A percentile compares a stretch with the other conserved stretches of the same genome.
These are phyloP conservation scores for Amphiprion percula DNA, from an alignment of 2,113 vertebrate genomes.

Conservation along the genomic window DNA sequence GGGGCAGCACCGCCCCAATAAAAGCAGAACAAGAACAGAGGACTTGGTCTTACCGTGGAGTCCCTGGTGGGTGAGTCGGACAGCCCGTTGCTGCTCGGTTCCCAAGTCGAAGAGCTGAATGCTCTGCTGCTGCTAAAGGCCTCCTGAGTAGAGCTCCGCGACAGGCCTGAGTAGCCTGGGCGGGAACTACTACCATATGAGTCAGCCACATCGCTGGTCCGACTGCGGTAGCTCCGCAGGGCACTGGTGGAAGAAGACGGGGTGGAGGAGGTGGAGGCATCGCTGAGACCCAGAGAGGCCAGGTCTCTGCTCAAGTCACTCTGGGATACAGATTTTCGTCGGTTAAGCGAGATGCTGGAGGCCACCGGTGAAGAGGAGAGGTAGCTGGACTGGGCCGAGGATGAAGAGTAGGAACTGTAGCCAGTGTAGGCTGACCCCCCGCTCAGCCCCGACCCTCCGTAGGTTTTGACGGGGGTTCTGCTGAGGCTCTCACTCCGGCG, in stretches of 20 bases:
- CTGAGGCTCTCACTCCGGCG: conserved; percentile 89
- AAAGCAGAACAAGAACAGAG: conserved; percentile 22
- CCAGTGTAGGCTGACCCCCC: conserved; percentile 81
- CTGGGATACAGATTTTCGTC: conserved; percentile 92
- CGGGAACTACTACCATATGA: conserved; percentile 72
- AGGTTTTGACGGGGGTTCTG: conserved; percentile 79
- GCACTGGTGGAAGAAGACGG: conserved; percentile 78
- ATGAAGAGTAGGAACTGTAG: conserved; percentile 75
- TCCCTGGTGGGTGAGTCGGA: conserved; percentile 76
- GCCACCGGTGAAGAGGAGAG: conserved; percentile 82
- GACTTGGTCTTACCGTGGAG: conserved; percentile 73
- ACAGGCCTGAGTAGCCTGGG: conserved; percentile 66
- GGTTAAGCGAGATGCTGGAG: conserved; percentile 82
- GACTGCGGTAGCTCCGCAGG: conserved; percentile 79
- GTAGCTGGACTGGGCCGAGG: conserved; percentile 82
- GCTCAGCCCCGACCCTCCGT: conserved; percentile 82
- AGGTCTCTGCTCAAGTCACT: conserved; percentile 92
- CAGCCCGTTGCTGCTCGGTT: conserved; percentile 74
- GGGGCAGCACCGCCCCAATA: neutral
- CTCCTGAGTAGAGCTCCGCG: conserved; percentile 83
- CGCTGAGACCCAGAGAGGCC: conserved; percentile 85
- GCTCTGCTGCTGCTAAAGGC: conserved; percentile 74
- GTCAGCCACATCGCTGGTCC: conserved; percentile 70
- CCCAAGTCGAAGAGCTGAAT: conserved; percentile 82
- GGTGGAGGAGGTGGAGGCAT: conserved; percentile 77